phyloP scores from a whole-genome alignment of 1,140 invertebrate genomes.

The Cherax quadricarinatus region DNA sequence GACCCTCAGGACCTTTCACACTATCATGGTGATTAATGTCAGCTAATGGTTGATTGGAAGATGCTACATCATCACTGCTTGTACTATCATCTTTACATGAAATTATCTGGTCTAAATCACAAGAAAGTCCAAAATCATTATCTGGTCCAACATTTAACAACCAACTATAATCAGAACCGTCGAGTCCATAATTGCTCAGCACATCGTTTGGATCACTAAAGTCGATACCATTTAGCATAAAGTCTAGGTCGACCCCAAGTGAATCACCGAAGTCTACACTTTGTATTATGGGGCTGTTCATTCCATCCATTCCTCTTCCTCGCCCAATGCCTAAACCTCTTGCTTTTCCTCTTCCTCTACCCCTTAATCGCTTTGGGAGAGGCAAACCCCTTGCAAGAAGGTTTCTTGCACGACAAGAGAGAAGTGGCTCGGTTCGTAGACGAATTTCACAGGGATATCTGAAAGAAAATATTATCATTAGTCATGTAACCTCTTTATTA shows the following conservation, averaged over 20 bases:
- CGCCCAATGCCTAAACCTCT: constrained; percentile 53
- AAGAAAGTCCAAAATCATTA: constrained; percentile 65
- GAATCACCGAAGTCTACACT: constrained; percentile 46
- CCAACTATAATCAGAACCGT: constrained; percentile 69
- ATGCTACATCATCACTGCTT: constrained; percentile 67
- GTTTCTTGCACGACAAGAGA: constrained; percentile 82
- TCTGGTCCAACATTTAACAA: constrained; percentile 70
- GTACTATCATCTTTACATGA: constrained; percentile 69
- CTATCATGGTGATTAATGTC: constrained; percentile 57
- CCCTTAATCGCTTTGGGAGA: constrained; percentile 61
- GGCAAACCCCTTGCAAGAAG: constrained; percentile 70
- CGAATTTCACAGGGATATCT: constrained; percentile 87
- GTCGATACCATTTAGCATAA: constrained; percentile 66
- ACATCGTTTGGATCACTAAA: constrained; percentile 68
- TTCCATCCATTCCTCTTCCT: constrained; percentile 50
- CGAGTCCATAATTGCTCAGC: constrained; percentile 63
- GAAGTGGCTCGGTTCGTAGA: constrained; percentile 88
- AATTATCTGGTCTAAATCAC: constrained; percentile 68
- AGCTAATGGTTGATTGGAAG: constrained; percentile 56
- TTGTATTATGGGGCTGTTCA: constrained; percentile 9
- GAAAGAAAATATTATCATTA: constrained; percentile 21
- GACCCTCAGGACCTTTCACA: constrained; percentile 33
- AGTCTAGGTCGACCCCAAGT: constrained; percentile 63
- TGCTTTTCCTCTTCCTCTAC: constrained; percentile 56
- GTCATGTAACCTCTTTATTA: neutral